Conservation (phyloP, 1,140 invertebrate genomes). For the Megathymus violae region DNA sequence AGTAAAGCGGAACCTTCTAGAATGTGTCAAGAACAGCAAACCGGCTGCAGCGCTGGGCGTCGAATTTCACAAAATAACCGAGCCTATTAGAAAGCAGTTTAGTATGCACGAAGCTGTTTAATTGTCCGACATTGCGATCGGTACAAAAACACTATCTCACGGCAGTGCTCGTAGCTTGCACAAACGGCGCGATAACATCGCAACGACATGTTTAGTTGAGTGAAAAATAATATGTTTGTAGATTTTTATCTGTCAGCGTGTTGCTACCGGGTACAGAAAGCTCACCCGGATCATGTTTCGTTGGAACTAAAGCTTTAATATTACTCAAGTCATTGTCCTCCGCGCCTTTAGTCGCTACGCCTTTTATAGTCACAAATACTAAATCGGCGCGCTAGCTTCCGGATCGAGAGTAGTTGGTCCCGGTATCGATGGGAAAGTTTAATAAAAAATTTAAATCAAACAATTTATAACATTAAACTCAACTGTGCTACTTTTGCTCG, state of each 20-base stretch:
- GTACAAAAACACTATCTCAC: conserved; percentile 43
- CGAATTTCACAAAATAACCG: conserved; percentile 10
- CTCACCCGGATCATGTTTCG: conserved; percentile 17
- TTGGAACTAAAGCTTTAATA: neutral
- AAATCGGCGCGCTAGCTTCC: no score
- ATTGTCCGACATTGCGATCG: conserved; percentile 32
- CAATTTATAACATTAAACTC: no score
- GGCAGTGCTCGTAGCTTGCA: conserved; percentile 44
- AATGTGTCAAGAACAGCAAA: no score
- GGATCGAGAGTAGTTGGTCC: no score
- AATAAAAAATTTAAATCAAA: no score
- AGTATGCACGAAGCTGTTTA: conserved; percentile 41
- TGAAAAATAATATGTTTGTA: conserved; percentile 77
- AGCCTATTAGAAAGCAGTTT: conserved; percentile 44
- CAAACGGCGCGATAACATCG: conserved; percentile 46
- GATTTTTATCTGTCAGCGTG: conserved; percentile 63
- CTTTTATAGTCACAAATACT: no score
- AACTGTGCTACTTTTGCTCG: no score
- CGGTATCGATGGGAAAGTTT: no score
- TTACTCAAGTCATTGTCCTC: conserved; percentile 2
- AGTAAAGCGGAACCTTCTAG: no score
- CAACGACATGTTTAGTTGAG: conserved; percentile 54
- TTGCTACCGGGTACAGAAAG: conserved; percentile 40
- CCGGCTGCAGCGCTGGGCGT: no score
- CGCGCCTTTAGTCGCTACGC: conserved; percentile 1